Conservation (phyloP, 1,140 invertebrate genomes). For the Papilio helenus region DNA sequence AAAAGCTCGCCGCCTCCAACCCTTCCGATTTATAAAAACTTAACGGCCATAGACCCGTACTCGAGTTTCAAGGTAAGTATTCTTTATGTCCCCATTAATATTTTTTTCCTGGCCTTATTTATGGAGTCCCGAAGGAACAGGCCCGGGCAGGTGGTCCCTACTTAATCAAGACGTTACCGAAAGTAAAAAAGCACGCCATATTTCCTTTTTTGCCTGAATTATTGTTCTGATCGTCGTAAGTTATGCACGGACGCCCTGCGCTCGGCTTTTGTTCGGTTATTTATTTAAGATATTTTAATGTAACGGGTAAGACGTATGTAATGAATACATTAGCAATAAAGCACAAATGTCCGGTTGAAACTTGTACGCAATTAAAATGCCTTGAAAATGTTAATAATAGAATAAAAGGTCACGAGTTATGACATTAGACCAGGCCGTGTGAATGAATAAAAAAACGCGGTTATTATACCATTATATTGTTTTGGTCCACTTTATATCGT, state of each 20-base stretch:
- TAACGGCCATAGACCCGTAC: slow-evolving; percentile 63
- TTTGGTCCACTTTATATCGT: background rate
- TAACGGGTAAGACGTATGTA: slow-evolving; percentile 75
- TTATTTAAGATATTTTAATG: slow-evolving; percentile 75
- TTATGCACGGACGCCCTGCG: slow-evolving; percentile 61
- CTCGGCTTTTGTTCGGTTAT: slow-evolving; percentile 70
- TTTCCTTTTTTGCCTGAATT: slow-evolving; percentile 77
- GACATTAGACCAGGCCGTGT: slow-evolving; percentile 2
- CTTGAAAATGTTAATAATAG: slow-evolving; percentile 65
- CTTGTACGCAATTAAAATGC: slow-evolving; percentile 65
- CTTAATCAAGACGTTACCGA: slow-evolving; percentile 82
- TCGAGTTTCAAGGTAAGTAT: slow-evolving; percentile 68
- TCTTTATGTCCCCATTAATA: slow-evolving; percentile 76
- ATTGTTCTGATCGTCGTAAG: slow-evolving; percentile 71
- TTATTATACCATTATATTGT: background rate
- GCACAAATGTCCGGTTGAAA: slow-evolving; percentile 52
- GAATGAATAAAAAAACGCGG: background rate
- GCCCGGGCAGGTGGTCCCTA: slow-evolving; percentile 77
- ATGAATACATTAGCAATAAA: slow-evolving; percentile 81
- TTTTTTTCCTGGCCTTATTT: slow-evolving; percentile 76
- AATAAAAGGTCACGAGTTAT: slow-evolving; percentile 36
- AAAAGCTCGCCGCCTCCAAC: slow-evolving; percentile 50
- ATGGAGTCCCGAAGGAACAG: slow-evolving; percentile 67
- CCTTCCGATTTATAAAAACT: slow-evolving; percentile 56
- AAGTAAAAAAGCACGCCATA: slow-evolving; percentile 76